Conservation (phyloP, 2,888 invertebrate species). For the Drosophila antonietae region DNA sequence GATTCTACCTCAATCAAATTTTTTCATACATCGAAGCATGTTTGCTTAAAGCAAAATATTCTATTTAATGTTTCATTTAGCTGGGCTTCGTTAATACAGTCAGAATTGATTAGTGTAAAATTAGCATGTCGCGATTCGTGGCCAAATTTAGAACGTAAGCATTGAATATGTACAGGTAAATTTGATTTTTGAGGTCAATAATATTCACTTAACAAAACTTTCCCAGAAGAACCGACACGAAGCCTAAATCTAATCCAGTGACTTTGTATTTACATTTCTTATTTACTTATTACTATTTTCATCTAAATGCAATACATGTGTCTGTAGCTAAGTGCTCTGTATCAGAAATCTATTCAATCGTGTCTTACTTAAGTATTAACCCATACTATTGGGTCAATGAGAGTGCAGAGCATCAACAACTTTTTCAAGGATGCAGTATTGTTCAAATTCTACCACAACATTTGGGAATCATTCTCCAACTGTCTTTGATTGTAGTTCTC, state of each 20-base stretch:
- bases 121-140: constrained; percentile 26
- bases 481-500: too few relatives aligned
- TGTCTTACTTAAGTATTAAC: too few relatives aligned
- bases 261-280: not conserved
- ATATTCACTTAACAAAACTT: not conserved
- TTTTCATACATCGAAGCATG: not conserved
- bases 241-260: not conserved
- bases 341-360: too few relatives aligned
- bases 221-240: not conserved
- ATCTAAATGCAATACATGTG: too few relatives aligned
- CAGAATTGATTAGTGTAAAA: constrained; percentile 16
- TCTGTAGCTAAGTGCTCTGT: too few relatives aligned
- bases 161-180: not conserved
- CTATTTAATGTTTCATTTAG: constrained; percentile 44
- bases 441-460: too few relatives aligned
- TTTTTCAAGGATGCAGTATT: too few relatives aligned
- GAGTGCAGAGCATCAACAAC: too few relatives aligned
- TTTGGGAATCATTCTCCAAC: too few relatives aligned
- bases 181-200: not conserved
- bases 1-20: not conserved
- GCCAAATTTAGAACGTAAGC: not conserved
- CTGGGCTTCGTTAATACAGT: constrained; percentile 38
- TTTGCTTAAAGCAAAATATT: constrained; percentile 8
- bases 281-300: not conserved
- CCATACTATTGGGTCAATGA: too few relatives aligned